phyloP scores from a whole-genome alignment of 2,888 invertebrate genomes.

The Panopea generosa region DNA sequence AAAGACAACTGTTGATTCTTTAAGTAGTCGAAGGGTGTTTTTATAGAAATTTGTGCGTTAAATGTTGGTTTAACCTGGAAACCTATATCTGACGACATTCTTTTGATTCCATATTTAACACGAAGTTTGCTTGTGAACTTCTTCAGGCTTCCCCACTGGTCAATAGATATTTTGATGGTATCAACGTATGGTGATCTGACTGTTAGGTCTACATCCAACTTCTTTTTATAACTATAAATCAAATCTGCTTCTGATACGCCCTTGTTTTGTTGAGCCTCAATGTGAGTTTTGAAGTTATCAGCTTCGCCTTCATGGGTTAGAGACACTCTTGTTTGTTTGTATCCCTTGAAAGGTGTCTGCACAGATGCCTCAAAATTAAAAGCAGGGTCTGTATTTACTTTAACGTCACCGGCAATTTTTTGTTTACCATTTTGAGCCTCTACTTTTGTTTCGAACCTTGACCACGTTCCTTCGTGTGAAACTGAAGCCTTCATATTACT shows the following conservation, averaged over 20 bases:
- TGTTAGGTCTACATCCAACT: constrained; percentile 43
- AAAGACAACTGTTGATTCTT: constrained; percentile 52
- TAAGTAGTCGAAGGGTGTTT: constrained; percentile 34
- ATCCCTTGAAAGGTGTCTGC: constrained; percentile 34
- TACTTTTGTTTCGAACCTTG: constrained; percentile 23
- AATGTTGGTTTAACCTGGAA: constrained; percentile 45
- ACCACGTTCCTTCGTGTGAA: constrained; percentile 30
- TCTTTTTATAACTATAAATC: constrained; percentile 17
- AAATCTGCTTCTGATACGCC: constrained; percentile 40
- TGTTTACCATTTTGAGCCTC: constrained; percentile 27
- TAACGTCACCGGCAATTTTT: constrained; percentile 23
- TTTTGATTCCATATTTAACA: constrained; percentile 14
- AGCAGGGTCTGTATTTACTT: constrained; percentile 19
- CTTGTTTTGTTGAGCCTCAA: constrained; percentile 47
- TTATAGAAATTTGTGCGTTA: constrained; percentile 25
- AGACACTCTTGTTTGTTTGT: constrained; percentile 19
- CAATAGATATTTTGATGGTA: constrained; percentile 42
- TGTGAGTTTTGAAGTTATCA: constrained; percentile 37
- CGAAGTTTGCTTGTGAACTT: constrained; percentile 24
- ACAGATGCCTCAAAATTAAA: constrained; percentile 24
- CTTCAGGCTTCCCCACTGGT: constrained; percentile 43
- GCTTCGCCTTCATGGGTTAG: constrained; percentile 38
- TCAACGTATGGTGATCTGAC: constrained; percentile 41
- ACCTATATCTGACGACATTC: constrained; percentile 13
- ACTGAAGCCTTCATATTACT: constrained; percentile 30